These are phyloP conservation scores for Corythoichthys haematopterus DNA, from an alignment of 2,113 vertebrate species.

Conservation along the genomic window DNA sequence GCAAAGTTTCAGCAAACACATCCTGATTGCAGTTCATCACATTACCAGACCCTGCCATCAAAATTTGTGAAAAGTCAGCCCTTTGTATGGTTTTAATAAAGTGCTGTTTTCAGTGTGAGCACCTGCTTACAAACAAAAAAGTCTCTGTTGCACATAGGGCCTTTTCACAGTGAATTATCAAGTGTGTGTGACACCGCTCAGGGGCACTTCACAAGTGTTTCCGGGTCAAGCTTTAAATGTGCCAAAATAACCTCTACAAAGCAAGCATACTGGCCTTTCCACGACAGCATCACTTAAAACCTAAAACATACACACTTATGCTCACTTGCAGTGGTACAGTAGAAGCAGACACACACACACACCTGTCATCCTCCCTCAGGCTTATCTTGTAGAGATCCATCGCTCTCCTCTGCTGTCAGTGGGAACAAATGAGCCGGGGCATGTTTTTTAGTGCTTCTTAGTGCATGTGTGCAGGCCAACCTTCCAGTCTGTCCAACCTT, in stretches of 20 bases:
- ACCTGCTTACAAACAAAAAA: conserved; percentile 12
- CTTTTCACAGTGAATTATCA: conserved; percentile 2
- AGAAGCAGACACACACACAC: conserved; percentile 8
- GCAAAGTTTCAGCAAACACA: not conserved
- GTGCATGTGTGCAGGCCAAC: conserved; percentile 32
- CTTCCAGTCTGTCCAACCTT: conserved; percentile 43
- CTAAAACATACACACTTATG: conserved; percentile 5
- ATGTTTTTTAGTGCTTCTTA: conserved; percentile 47
- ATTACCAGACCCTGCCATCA: not conserved
- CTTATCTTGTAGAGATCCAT: conserved; percentile 35
- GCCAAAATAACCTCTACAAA: conserved; percentile 13
- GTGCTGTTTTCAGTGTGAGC: not conserved
- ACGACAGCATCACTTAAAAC: not conserved
- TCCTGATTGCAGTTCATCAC: conserved; percentile 6
- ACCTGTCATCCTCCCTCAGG: conserved; percentile 42
- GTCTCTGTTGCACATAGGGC: conserved; percentile 5
- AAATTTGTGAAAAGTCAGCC: conserved; percentile 1
- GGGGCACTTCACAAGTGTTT: conserved; percentile 3
- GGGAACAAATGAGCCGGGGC: conserved; percentile 62
- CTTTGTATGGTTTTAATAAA: not conserved
- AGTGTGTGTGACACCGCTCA: conserved; percentile 12
- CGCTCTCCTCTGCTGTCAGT: conserved; percentile 56
- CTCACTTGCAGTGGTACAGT: not conserved
- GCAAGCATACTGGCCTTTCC: not conserved
- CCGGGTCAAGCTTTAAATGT: conserved; percentile 12